phyloP scores from a whole-genome alignment of 92 coral and sea anemone genomes.

The Phenganax marumi region DNA sequence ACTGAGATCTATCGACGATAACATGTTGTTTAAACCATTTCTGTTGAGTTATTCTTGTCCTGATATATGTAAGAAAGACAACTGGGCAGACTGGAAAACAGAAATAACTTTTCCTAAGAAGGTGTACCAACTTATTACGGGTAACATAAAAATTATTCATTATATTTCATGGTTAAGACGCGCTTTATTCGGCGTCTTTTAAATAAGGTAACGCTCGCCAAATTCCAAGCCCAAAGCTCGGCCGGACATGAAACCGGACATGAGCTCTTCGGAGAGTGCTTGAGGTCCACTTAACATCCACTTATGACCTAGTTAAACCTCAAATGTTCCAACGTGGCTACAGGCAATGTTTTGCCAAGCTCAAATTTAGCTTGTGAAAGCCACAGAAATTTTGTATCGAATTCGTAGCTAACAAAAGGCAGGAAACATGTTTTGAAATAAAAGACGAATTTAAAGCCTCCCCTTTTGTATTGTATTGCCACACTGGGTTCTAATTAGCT shows the following conservation, averaged over 20 bases:
- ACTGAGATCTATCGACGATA: constrained; percentile 13
- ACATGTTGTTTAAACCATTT: constrained; percentile 1
- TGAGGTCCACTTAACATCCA: constrained; percentile 18
- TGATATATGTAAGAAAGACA: constrained; percentile 2
- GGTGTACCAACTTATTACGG: background rate
- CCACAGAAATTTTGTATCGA: background rate
- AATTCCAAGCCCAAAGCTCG: background rate
- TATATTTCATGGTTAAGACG: background rate
- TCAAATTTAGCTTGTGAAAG: background rate
- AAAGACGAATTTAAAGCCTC: constrained; percentile 39
- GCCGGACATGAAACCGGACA: constrained; percentile 18
- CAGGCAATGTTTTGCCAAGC: background rate
- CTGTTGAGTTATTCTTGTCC: constrained; percentile 15
- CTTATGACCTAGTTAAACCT: constrained; percentile 2
- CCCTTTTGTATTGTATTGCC: constrained; percentile 35
- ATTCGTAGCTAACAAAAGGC: constrained; percentile 30
- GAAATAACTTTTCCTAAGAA: background rate
- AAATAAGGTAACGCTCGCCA: background rate
- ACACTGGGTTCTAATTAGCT: constrained; percentile 44
- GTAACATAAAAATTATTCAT: background rate
- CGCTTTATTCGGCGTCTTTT: background rate
- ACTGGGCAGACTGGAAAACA: background rate
- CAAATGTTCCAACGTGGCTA: background rate
- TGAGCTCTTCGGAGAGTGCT: background rate
- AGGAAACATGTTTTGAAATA: constrained; percentile 30